Base-by-base conservation (phyloP, 1,140 invertebrate species). In the Drosophila equinoxialis region DNA sequence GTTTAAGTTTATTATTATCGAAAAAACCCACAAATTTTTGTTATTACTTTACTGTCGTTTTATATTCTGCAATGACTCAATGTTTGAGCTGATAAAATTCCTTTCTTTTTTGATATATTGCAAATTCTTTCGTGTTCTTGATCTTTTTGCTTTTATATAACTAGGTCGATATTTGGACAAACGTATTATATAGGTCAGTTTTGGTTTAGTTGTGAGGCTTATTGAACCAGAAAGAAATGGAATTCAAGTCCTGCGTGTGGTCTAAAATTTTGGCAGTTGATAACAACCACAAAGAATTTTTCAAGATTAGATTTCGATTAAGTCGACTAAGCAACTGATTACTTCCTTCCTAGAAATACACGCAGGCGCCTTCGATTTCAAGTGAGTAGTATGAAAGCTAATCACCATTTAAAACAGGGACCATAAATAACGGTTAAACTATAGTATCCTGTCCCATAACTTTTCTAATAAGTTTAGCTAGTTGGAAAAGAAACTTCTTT, bases 91-190 rank as follows among this genome's bases (percentile, higher is more conserved):
- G 17, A 23, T 51, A 51, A 23, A 51, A 51, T 51, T 51, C 45
- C 6, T 30, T 30, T 30, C 23, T 4, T 4, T 48, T 48, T 48
- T 17, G 14, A 17, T 2, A 17, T 48, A 48, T 48, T 17, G 45
- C 45, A 3, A 51, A 51, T 5, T 51, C 23, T 51, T 48, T 48
- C 2, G 8, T 51, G 8, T 51, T 51, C 17, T 51, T 23, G 45
- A 51, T 51, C 45, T 51, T 4, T 4, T 23, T 51, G 2, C 10
- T 51, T 51, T 51, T 51, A 51, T 51, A 51, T 51, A 51, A 51
- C 17, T 51, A 23, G 17, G 45, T 51, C 45, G 17, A 23, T 0
- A 20, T 8, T 51, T 11, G 10, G 8, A 8, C 45, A 51, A 51
- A 11, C 3, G 2, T 17, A 20, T 17, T 48, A 20, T 20, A 7